phyloP scores from a whole-genome alignment of 2,797 vertebrate genomes.

The Paratrypauchen microcephalus region DNA sequence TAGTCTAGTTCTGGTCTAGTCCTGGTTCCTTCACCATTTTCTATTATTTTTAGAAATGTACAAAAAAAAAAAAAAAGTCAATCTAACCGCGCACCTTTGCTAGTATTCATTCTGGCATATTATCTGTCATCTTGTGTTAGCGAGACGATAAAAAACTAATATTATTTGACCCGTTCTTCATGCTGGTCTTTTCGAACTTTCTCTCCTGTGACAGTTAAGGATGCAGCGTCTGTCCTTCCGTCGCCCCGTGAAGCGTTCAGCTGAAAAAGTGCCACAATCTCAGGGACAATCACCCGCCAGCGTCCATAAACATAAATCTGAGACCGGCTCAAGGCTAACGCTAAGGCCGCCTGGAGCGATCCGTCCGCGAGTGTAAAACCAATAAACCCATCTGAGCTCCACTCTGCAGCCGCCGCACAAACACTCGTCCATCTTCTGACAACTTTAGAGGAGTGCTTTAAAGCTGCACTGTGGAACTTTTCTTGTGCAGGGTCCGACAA shows the following conservation, averaged over 20 bases:
- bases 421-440: too few species aligned
- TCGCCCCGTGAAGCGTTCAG: neutral
- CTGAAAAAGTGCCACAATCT: neutral
- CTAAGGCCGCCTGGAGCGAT: constrained; percentile 27
- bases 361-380: constrained; percentile 26
- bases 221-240: neutral
- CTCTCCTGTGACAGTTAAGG: neutral
- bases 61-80: too few species aligned
- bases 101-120: too few species aligned
- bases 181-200: neutral
- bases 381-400: constrained; percentile 24
- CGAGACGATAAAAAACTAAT: neutral
- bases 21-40: too few species aligned
- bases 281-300: constrained; percentile 39
- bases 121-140: too few species aligned
- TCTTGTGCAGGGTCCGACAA: too few species aligned
- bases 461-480: too few species aligned
- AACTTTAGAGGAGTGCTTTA: too few species aligned
- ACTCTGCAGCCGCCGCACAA: neutral
- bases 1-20: too few species aligned
- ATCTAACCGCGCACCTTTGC: too few species aligned
- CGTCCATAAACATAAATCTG: constrained; percentile 48
- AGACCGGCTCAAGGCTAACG: constrained; percentile 42
- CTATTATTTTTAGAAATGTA: too few species aligned
- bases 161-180: neutral